Conservation (phyloP, 2,888 invertebrate species). For the Tridacna gigas region DNA sequence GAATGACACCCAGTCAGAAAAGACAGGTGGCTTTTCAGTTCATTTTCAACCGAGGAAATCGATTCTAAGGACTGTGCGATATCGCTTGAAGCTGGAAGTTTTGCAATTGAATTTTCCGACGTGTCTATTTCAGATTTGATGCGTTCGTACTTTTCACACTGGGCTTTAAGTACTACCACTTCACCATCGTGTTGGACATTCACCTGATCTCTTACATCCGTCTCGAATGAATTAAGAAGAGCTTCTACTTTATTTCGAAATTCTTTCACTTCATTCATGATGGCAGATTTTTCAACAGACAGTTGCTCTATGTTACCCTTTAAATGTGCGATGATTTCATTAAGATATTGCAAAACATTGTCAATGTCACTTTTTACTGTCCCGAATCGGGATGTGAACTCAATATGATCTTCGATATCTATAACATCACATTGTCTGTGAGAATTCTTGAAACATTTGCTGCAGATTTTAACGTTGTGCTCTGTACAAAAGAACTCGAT, state of each 20-base stretch:
- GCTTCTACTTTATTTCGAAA: slow-evolving; percentile 60
- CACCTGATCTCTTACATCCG: slow-evolving; percentile 56
- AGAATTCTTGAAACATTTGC: slow-evolving; percentile 63
- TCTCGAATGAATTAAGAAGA: slow-evolving; percentile 55
- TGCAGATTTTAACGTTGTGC: slow-evolving; percentile 54
- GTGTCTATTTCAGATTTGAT: slow-evolving; percentile 55
- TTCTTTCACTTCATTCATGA: slow-evolving; percentile 58
- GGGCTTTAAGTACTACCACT: slow-evolving; percentile 55
- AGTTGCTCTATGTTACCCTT: slow-evolving; percentile 62
- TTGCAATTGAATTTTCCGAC: slow-evolving; percentile 46
- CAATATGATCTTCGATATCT: slow-evolving; percentile 62
- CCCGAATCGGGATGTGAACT: slow-evolving; percentile 52
- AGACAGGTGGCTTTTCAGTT: slow-evolving; percentile 55
- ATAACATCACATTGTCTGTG: slow-evolving; percentile 60
- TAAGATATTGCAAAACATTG: slow-evolving; percentile 54
- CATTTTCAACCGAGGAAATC: slow-evolving; percentile 51
- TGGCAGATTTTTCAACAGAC: slow-evolving; percentile 38
- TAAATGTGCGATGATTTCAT: slow-evolving; percentile 52
- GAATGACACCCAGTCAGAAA: slow-evolving; percentile 53
- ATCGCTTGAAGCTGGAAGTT: slow-evolving; percentile 43
- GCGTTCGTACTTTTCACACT: slow-evolving; percentile 63
- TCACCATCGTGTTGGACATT: slow-evolving; percentile 60
- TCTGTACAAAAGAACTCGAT: slow-evolving; percentile 64
- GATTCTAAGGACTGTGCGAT: slow-evolving; percentile 50
- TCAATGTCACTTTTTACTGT: slow-evolving; percentile 53